A percentile compares a stretch with the other conserved stretches of the same genome.
These are phyloP conservation scores for Melieria crassipennis DNA, from an alignment of 2,888 invertebrate species.

Conservation along the genomic window DNA sequence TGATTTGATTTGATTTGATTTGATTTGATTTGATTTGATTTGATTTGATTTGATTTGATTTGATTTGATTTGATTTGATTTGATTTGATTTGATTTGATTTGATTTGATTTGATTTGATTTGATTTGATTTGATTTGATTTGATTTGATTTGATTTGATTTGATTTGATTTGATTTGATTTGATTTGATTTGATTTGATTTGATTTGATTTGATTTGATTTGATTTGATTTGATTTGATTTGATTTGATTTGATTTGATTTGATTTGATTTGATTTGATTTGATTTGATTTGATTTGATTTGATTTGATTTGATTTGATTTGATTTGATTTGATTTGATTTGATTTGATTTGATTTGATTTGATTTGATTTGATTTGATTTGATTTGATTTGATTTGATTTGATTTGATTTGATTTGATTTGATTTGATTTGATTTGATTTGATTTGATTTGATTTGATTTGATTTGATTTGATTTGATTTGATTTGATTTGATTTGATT, in stretches of 20 bases:
- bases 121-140: too few species aligned
- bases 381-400: conserved; percentile 9
- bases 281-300: background rate
- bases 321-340: too few species aligned
- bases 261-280: conserved; percentile 11
- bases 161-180: background rate
- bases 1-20: too few species aligned
- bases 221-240: too few species aligned
- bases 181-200: conserved; percentile 28
- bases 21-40: conserved; percentile 16
- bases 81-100: conserved; percentile 29
- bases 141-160: conserved; percentile 16
- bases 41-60: conserved; percentile 1
- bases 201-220: too few species aligned
- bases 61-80: conserved; percentile 13
- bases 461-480: too few species aligned
- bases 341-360: too few species aligned
- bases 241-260: too few species aligned
- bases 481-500: conserved; percentile 16
- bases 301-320: conserved; percentile 30
- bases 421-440: conserved; percentile 27
- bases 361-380: conserved; percentile 16
- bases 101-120: too few species aligned
- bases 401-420: conserved; percentile 1
- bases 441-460: too few species aligned